Conservation (phyloP, 2,888 invertebrate species). For the Dryadula phaetusa region DNA sequence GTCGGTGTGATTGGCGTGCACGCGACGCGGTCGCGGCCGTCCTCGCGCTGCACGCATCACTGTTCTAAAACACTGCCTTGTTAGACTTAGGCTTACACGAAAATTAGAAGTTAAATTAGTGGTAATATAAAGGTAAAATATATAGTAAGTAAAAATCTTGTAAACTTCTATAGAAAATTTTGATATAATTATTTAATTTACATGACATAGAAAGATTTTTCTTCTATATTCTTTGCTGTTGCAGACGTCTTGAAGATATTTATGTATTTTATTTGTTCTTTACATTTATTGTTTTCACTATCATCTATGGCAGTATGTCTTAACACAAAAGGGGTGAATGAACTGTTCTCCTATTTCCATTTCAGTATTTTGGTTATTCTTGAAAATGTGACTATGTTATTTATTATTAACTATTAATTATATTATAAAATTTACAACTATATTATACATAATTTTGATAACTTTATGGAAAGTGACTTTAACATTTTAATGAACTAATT, state of each 20-base stretch:
- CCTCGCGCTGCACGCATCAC: conserved; percentile 51
- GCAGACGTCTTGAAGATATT: too few relatives aligned
- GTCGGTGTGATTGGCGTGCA: conserved; percentile 64
- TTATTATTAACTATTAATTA: too few relatives aligned
- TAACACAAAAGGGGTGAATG: not conserved
- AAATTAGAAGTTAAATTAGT: conserved; percentile 22
- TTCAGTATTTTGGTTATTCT: not conserved
- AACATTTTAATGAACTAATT: too few relatives aligned
- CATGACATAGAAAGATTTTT: too few relatives aligned
- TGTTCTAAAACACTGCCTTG: conserved; percentile 39
- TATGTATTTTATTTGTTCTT: too few relatives aligned
- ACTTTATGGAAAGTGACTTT: too few relatives aligned
- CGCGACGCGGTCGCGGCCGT: conserved; percentile 58
- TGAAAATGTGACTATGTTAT: too few relatives aligned
- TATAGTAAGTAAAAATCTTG: not conserved
- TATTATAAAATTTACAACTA: too few relatives aligned
- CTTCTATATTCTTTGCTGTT: too few relatives aligned
- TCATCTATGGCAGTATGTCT: too few relatives aligned
- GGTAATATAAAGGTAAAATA: not conserved
- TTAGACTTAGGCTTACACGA: conserved; percentile 41
- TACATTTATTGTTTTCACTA: too few relatives aligned
- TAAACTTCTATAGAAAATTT: not conserved
- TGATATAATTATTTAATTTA: not conserved
- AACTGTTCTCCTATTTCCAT: not conserved
- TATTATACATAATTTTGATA: too few relatives aligned